Base-by-base conservation (phyloP, 2,888 invertebrate species). In the Apoderus coryli region DNA sequence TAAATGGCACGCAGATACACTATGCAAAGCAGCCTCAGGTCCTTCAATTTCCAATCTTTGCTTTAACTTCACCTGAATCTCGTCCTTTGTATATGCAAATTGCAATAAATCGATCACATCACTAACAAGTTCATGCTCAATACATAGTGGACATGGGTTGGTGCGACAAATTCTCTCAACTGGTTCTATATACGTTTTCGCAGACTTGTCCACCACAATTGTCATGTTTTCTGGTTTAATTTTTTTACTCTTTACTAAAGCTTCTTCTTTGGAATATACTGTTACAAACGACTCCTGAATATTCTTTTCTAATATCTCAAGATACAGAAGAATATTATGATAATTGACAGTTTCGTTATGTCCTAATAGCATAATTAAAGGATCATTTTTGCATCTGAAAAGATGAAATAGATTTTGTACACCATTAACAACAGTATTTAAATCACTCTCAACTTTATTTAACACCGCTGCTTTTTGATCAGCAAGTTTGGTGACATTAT, bases 301-400 rank as follows among this genome's bases (percentile, higher is more conserved):
- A 33, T 74, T 71, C 49, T 76, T 73, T 49, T 88, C 86, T 39
- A 90, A 69, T 23, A 85, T 73, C 41, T 80, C 79, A 45, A 89
- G 66, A 52, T 81, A 85, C 9, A 86, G 67, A 34, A 80, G 69
- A 1, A 80, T 80, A 59, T 88, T 90, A 44, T 73, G 69, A 29
- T 67, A 64, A 32, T 73, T 76, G 22, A 86, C 72, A 11, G 68
- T 68, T n/a, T 76, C 67, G 32, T 77, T 72, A 12, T 74, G 67
- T 25, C 81, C 64, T 7, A 19, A n/a, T n/a, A 19, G 19, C 19
- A 7, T 19, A 6, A 82, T 57, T 7, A 82, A 63, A 0, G 80
- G 77, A 9, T 79, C 67, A 27, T 76, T 72, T 43, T 76, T 73
- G 53, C 84, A 84, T 22, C 71, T 69, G 3, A 81, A 69, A 22